phyloP scores from a whole-genome alignment of 2,888 invertebrate species.

The Taenaris catops region DNA sequence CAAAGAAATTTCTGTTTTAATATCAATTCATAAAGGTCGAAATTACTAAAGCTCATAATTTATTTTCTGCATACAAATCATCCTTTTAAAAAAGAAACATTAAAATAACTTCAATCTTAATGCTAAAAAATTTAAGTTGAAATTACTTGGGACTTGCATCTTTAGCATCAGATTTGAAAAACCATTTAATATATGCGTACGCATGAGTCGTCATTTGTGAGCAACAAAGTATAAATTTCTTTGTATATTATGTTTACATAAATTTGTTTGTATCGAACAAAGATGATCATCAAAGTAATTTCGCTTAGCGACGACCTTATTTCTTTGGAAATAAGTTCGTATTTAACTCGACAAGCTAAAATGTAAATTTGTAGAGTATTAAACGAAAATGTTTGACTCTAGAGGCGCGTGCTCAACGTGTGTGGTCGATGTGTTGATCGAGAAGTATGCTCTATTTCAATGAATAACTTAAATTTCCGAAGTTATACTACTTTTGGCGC shows the following conservation, averaged over 20 bases:
- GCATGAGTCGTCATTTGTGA: no score
- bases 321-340: background rate
- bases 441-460: slow-evolving; percentile 30
- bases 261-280: background rate
- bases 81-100: no score
- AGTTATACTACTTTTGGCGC: no score
- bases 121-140: slow-evolving; percentile 6
- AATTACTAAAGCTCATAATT: background rate
- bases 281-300: slow-evolving; percentile 1
- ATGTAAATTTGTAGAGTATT: slow-evolving; percentile 21
- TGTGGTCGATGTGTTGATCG: slow-evolving; percentile 29
- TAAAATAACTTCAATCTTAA: slow-evolving; percentile 7
- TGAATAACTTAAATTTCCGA: no score
- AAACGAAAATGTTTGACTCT: slow-evolving; percentile 29
- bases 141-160: slow-evolving; percentile 6
- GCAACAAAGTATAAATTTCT: background rate
- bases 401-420: slow-evolving; percentile 29
- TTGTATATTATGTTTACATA: background rate
- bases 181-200: no score
- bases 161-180: background rate
- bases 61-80: no score
- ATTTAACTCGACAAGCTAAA: slow-evolving; percentile 5
- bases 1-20: no score
- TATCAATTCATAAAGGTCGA: no score
- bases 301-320: slow-evolving; percentile 2